Evolutionary conservation across 2,888 invertebrate genomes (phyloP).

Genomic region (Cephus sareptanus): DNA sequence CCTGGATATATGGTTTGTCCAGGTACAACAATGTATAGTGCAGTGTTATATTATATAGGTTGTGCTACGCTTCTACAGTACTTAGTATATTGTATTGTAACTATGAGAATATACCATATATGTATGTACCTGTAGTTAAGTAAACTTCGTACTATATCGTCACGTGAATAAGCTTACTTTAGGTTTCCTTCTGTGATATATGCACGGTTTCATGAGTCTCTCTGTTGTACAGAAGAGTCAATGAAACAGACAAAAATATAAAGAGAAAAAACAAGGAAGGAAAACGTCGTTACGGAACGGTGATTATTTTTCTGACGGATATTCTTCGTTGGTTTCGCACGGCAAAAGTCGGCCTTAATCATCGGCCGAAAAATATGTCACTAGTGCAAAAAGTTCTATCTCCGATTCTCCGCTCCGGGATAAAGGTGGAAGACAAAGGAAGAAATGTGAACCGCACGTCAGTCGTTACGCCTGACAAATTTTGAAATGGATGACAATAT

Average conservation of each 20-base stretch:
- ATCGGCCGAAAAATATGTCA: not conserved
- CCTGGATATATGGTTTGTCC: not conserved
- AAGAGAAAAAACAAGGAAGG: slow-evolving; percentile 6
- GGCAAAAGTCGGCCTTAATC: not conserved
- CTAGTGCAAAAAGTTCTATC: not conserved
- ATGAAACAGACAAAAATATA: slow-evolving; percentile 2
- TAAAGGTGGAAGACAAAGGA: not conserved
- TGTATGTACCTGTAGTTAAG: not conserved
- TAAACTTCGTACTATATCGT: not conserved
- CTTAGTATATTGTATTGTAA: not conserved
- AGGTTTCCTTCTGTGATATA: not conserved
- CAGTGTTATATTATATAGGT: not conserved
- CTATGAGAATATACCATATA: not conserved
- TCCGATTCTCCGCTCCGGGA: not conserved
- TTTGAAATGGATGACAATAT: not conserved
- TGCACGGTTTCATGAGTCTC: not conserved
- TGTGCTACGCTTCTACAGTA: not conserved
- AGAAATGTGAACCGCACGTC: not conserved
- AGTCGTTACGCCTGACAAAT: not conserved
- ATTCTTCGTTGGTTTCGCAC: not conserved
- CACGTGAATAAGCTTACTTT: not conserved
- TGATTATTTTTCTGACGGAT: not conserved
- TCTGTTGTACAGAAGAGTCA: not conserved
- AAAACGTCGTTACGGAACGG: not conserved
- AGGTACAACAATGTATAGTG: not conserved